Evolutionary conservation across 2,797 vertebrate genomes (phyloP).

Genomic region (Hippocampus kuda): DNA sequence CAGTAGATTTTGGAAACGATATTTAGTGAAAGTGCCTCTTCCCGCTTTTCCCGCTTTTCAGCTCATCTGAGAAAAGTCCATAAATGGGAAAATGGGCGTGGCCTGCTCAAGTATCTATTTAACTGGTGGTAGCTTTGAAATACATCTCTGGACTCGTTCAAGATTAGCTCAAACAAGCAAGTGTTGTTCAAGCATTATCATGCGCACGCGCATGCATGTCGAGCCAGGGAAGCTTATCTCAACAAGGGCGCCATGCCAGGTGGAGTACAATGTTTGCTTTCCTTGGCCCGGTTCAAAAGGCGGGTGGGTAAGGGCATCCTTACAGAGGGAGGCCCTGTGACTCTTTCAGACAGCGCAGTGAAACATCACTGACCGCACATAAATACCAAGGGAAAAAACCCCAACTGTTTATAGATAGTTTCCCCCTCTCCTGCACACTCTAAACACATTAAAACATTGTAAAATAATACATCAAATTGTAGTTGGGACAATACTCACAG

Average conservation of each 20-base stretch:
- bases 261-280: slow-evolving; percentile 45
- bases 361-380: slow-evolving; percentile 2
- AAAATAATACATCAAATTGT: too few species aligned
- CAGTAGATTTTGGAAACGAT: neutral
- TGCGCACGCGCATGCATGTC: slow-evolving; percentile 6
- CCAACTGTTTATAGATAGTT: too few species aligned
- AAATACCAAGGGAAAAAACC: neutral
- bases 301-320: slow-evolving; percentile 17
- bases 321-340: slow-evolving; percentile 30
- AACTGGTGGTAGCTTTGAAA: slow-evolving; percentile 11
- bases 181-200: slow-evolving; percentile 10
- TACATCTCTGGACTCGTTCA: neutral
- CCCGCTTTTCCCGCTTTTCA: too few species aligned
- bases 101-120: slow-evolving; percentile 7
- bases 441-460: neutral
- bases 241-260: slow-evolving; percentile 44
- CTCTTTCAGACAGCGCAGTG: slow-evolving; percentile 21
- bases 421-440: too few species aligned
- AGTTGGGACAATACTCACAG: too few species aligned
- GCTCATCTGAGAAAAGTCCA: neutral
- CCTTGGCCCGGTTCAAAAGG: slow-evolving; percentile 50
- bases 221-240: slow-evolving; percentile 40
- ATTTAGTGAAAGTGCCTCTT: neutral
- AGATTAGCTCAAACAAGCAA: slow-evolving; percentile 1
- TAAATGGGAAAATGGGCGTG: neutral